These are phyloP conservation scores for Oreochromis grahami DNA, from an alignment of 2,797 vertebrate genomes.

Conservation along the genomic window DNA sequence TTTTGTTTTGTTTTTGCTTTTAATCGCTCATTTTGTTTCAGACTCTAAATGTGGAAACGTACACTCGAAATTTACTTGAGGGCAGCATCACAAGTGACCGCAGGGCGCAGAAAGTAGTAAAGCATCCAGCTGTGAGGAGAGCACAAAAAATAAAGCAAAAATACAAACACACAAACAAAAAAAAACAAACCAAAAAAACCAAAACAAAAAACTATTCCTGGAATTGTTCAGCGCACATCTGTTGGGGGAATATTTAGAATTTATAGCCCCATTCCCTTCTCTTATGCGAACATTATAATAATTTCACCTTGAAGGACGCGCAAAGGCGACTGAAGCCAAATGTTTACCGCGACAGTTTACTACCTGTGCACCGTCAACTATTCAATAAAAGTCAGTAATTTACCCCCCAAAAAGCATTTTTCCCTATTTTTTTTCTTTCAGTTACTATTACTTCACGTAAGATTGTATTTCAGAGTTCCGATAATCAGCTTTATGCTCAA, in stretches of 20 bases:
- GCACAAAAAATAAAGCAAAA: not conserved
- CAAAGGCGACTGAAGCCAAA: not conserved
- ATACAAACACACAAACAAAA: not conserved
- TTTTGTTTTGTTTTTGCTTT: not conserved
- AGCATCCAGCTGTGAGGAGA: not conserved
- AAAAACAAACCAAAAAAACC: not conserved
- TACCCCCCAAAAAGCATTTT: not conserved
- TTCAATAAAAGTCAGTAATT: not conserved
- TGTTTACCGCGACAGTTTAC: not conserved
- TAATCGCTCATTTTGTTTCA: not conserved
- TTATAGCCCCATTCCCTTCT: not conserved
- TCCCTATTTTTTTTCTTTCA: not conserved
- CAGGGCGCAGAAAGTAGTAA: not conserved
- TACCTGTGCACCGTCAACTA: not conserved
- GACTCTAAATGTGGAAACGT: not conserved
- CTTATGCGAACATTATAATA: not conserved
- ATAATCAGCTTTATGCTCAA: not conserved
- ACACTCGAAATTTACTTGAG: not conserved
- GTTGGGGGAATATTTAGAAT: not conserved
- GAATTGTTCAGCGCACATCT: constrained; percentile 3
- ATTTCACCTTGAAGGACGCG: constrained; percentile 2
- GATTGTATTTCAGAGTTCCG: not conserved
- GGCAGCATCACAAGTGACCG: not conserved
- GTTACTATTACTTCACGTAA: not conserved
- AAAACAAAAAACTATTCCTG: not conserved